These are phyloP conservation scores for Platerodrilus igneus DNA, from an alignment of 2,888 invertebrate genomes.

Conservation along the genomic window DNA sequence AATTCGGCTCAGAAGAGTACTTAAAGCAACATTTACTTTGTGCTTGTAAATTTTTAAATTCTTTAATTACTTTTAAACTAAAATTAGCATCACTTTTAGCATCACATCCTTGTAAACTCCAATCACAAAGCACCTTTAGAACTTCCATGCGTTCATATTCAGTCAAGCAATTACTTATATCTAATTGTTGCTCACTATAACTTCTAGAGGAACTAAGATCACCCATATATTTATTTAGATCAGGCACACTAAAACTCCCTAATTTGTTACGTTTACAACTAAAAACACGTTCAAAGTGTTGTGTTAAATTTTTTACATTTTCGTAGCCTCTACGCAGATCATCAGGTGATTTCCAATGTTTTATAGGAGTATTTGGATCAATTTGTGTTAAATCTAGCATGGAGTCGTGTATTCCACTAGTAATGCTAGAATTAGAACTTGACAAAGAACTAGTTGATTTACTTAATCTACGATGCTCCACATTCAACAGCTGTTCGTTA, in stretches of 20 bases:
- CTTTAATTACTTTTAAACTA: conserved; percentile 21
- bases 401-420: conserved; percentile 44
- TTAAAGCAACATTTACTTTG: conserved; percentile 28
- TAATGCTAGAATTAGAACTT: conserved; percentile 46
- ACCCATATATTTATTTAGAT: conserved; percentile 33
- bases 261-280: conserved; percentile 23
- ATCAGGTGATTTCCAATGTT: conserved; percentile 67
- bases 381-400: conserved; percentile 45
- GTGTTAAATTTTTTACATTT: conserved; percentile 65
- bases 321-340: conserved; percentile 63
- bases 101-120: conserved; percentile 46
- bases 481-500: conserved; percentile 39
- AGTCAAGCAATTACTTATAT: conserved; percentile 41
- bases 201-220: conserved; percentile 29
- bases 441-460: conserved; percentile 42
- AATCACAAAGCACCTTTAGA: conserved; percentile 44
- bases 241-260: conserved; percentile 41
- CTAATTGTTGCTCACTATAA: conserved; percentile 41
- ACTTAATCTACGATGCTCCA: conserved; percentile 34
- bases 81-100: conserved; percentile 35
- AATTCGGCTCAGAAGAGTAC: conserved; percentile 40
- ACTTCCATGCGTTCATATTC: conserved; percentile 46
- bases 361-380: conserved; percentile 43
- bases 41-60: conserved; percentile 16
- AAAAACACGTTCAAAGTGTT: conserved; percentile 58